Percentiles rank a stretch among this genome's conserved stretches.
Conservation (phyloP, 2,888 invertebrate genomes). For the Chymomyza amoena region DNA sequence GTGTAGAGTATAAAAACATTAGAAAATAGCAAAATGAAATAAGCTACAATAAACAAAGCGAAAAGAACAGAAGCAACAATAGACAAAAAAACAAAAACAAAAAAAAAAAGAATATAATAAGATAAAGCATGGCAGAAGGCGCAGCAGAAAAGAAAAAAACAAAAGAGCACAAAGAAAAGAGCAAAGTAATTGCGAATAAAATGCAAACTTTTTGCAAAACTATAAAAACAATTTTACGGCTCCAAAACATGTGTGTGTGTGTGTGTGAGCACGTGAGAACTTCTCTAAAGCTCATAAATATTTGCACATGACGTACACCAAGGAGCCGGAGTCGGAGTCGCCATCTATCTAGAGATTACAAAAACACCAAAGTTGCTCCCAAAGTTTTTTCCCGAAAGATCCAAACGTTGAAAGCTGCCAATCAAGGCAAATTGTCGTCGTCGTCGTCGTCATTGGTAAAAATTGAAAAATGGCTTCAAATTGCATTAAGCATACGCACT, state of each 20-base stretch:
- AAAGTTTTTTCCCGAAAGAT: neutral
- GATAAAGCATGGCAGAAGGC: neutral
- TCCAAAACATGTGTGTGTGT: neutral
- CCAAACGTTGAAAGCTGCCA: neutral
- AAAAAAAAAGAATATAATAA: neutral
- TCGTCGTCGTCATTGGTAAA: neutral
- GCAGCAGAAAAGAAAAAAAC: neutral
- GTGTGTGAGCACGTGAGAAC: neutral
- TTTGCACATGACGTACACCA: neutral
- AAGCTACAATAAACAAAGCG: neutral
- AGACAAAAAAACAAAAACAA: neutral
- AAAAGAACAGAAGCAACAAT: neutral
- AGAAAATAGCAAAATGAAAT: neutral
- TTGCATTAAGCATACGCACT: neutral
- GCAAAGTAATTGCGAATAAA: slow-evolving; percentile 1
- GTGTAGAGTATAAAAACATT: neutral
- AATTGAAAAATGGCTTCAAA: neutral
- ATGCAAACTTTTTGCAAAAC: neutral
- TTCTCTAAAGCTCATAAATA: neutral
- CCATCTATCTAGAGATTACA: neutral
- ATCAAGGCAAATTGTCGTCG: neutral
- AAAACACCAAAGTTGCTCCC: neutral
- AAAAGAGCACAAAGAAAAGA: slow-evolving; percentile 4
- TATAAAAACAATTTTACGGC: slow-evolving; percentile 2
- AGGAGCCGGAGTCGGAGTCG: neutral